Evolutionary conservation across 2,888 invertebrate genomes (phyloP).

Genomic region (Apantesis nais): DNA sequence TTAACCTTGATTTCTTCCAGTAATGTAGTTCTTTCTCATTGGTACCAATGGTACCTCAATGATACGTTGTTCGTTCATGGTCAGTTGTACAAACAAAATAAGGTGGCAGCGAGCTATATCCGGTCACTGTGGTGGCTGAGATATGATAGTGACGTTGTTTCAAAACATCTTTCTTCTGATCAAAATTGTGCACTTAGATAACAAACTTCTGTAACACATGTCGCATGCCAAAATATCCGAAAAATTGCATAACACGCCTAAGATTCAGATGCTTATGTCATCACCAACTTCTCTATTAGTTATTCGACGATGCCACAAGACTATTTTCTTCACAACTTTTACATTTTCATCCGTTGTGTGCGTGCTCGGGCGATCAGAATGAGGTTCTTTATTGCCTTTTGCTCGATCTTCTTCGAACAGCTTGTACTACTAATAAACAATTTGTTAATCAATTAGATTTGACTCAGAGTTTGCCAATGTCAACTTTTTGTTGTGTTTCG

Average conservation of each 20-base stretch:
- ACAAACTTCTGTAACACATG: background rate
- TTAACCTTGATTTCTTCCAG: no score
- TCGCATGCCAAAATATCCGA: background rate
- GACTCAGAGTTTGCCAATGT: background rate
- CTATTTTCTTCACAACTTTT: no score
- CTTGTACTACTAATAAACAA: background rate
- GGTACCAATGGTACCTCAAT: background rate
- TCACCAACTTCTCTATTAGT: background rate
- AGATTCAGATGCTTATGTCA: no score
- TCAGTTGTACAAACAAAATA: no score
- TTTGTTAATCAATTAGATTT: background rate
- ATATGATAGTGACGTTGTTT: no score
- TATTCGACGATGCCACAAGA: background rate
- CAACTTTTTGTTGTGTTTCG: background rate
- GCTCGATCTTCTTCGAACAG: background rate
- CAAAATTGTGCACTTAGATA: background rate
- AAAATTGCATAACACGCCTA: background rate
- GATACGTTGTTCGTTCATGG: no score
- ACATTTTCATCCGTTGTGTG: background rate
- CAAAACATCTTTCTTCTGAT: background rate
- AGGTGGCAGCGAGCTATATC: background rate
- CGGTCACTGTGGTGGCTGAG: no score
- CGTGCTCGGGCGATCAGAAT: background rate
- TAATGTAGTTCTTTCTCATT: background rate
- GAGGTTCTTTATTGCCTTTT: background rate